phyloP scores from a whole-genome alignment of 1,140 invertebrate genomes.

The Eriocheir sinensis region DNA sequence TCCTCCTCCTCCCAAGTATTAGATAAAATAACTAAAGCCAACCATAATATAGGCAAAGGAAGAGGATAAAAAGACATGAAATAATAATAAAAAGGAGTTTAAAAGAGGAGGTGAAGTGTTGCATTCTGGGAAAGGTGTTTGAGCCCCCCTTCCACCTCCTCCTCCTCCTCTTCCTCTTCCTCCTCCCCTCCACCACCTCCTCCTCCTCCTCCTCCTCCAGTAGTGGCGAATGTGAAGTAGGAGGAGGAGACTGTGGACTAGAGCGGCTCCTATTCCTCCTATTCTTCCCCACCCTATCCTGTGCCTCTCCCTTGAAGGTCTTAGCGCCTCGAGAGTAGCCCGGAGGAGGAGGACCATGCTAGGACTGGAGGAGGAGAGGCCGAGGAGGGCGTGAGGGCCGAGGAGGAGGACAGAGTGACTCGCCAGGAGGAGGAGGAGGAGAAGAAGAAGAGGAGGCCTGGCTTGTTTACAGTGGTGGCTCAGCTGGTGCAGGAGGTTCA shows the following conservation, averaged over 20 bases:
- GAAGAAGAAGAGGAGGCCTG: background rate
- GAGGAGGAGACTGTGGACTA: background rate
- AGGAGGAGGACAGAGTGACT: background rate
- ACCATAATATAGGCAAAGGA: no score
- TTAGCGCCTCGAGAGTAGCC: background rate
- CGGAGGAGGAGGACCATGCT: background rate
- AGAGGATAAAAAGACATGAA: no score
- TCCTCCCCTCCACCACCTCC: no score
- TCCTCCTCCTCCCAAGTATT: no score
- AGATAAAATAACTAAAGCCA: no score
- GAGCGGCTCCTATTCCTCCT: background rate
- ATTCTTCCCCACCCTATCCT: background rate
- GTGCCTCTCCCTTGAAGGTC: background rate
- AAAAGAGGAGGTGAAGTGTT: conserved; percentile 23
- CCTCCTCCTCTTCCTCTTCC: no score
- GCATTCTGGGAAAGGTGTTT: background rate
- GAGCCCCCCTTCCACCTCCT: no score
- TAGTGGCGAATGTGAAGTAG: background rate
- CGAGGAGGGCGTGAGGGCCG: background rate
- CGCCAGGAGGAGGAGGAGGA: background rate
- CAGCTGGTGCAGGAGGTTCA: background rate
- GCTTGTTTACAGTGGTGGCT: conserved; percentile 1
- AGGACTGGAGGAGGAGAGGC: background rate
- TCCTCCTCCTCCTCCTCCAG: no score
- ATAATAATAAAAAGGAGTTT: background rate